Evolutionary conservation across 2,113 vertebrate genomes (phyloP).

Genomic region (Loxodonta africana): DNA sequence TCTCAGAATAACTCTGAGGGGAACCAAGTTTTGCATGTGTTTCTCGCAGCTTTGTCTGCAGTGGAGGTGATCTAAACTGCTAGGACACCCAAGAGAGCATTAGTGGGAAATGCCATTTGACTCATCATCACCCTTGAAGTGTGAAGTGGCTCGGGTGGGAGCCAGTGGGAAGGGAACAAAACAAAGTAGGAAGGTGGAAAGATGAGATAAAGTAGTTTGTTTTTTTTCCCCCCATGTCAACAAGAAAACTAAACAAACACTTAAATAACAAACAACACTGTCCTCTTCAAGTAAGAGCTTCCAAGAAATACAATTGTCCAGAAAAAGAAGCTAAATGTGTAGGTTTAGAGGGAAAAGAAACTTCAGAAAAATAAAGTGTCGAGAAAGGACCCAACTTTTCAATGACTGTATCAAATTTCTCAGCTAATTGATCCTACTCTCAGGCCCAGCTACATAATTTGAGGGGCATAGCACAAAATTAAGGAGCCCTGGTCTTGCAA

Average conservation of each 20-base stretch:
- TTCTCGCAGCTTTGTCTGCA: slow-evolving; percentile 78
- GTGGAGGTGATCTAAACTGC: slow-evolving; percentile 77
- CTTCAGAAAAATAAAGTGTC: background rate
- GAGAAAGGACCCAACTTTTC: background rate
- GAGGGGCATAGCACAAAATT: background rate
- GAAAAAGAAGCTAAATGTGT: background rate
- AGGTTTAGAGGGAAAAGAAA: background rate
- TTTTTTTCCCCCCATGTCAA: background rate
- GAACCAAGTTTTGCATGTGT: slow-evolving; percentile 74
- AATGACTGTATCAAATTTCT: background rate
- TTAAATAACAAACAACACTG: slow-evolving; percentile 55
- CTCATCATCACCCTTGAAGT: slow-evolving; percentile 37
- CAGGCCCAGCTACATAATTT: background rate
- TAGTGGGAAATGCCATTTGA: slow-evolving; percentile 62
- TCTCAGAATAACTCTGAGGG: slow-evolving; percentile 78
- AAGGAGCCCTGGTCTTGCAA: background rate
- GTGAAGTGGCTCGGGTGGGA: background rate
- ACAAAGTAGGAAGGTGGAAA: background rate
- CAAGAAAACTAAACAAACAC: slow-evolving; percentile 44
- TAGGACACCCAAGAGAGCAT: slow-evolving; percentile 60
- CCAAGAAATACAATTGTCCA: background rate
- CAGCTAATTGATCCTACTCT: background rate
- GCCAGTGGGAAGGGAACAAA: background rate
- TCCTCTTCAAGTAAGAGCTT: slow-evolving; percentile 43
- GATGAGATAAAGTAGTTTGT: background rate